Evolutionary conservation across 2,888 invertebrate genomes (phyloP).

Genomic region (Liopterus haemorrhoidalis): DNA sequence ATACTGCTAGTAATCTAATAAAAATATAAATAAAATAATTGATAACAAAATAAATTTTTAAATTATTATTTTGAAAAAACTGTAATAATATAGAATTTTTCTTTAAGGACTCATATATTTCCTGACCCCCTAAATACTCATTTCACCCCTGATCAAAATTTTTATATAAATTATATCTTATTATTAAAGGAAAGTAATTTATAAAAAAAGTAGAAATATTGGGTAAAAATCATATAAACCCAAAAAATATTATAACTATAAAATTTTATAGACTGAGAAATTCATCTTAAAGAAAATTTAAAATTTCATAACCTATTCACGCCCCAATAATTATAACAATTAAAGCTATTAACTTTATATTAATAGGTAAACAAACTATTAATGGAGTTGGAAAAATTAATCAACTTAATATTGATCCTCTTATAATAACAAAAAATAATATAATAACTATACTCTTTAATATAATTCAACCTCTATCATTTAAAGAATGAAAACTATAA

Average conservation of each 20-base stretch:
- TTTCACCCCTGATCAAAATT: constrained; percentile 36
- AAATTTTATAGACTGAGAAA: constrained; percentile 44
- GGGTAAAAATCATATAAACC: constrained; percentile 53
- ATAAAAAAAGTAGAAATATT: constrained; percentile 40
- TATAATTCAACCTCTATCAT: too few species aligned
- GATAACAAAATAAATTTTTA: too few species aligned
- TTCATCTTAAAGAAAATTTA: constrained; percentile 44
- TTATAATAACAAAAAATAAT: constrained; percentile 50
- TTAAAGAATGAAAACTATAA: too few species aligned
- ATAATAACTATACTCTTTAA: too few species aligned
- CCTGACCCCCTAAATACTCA: constrained; percentile 35
- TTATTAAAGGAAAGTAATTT: constrained; percentile 46
- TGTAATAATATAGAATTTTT: constrained; percentile 1
- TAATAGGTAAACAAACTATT: too few species aligned
- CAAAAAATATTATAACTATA: constrained; percentile 36
- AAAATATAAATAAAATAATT: too few species aligned
- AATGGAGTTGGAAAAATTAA: constrained; percentile 51
- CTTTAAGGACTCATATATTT: constrained; percentile 29
- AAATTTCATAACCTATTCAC: constrained; percentile 46
- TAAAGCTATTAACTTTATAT: too few species aligned
- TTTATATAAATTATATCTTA: constrained; percentile 32
- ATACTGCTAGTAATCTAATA: too few species aligned
- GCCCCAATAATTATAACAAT: too few species aligned
- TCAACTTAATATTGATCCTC: constrained; percentile 52
- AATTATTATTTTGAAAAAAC: too few species aligned